Evolutionary conservation across 2,888 invertebrate genomes (phyloP).

Genomic region (Aphodius granarius): DNA sequence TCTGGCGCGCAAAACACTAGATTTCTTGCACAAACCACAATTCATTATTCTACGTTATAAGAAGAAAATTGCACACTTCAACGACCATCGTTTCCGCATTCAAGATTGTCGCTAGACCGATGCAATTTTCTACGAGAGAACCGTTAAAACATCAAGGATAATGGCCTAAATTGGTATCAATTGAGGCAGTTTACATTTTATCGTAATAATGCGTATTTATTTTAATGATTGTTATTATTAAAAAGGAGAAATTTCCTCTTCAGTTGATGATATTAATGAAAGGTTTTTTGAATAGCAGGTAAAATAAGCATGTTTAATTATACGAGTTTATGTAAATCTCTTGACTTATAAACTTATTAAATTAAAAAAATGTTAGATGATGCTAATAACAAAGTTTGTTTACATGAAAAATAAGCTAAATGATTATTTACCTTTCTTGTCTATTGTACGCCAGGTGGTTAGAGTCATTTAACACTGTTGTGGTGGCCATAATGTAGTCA

Average conservation of each 20-base stretch:
- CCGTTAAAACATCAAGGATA: neutral
- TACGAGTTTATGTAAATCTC: too few relatives aligned
- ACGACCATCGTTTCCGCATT: slow-evolving; percentile 9
- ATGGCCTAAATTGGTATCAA: neutral
- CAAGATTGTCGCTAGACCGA: neutral
- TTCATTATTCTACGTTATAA: slow-evolving; percentile 7
- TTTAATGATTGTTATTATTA: neutral
- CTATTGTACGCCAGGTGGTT: slow-evolving; percentile 62
- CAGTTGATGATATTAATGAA: neutral
- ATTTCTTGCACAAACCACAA: slow-evolving; percentile 8
- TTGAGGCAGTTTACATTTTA: neutral
- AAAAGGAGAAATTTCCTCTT: too few relatives aligned
- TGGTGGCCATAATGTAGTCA: slow-evolving; percentile 52
- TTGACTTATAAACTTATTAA: too few relatives aligned
- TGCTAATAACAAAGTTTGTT: too few relatives aligned
- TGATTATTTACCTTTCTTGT: slow-evolving; percentile 64
- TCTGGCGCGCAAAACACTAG: neutral
- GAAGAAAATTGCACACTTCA: slow-evolving; percentile 9
- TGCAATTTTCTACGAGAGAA: neutral
- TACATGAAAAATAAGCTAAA: neutral
- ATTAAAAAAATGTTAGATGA: too few relatives aligned
- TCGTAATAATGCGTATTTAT: neutral
- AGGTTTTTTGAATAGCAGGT: neutral
- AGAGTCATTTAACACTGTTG: slow-evolving; percentile 48
- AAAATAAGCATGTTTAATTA: too few relatives aligned